phyloP scores from a whole-genome alignment of 1,140 invertebrate genomes.

The Eurytemora carolleeae region DNA sequence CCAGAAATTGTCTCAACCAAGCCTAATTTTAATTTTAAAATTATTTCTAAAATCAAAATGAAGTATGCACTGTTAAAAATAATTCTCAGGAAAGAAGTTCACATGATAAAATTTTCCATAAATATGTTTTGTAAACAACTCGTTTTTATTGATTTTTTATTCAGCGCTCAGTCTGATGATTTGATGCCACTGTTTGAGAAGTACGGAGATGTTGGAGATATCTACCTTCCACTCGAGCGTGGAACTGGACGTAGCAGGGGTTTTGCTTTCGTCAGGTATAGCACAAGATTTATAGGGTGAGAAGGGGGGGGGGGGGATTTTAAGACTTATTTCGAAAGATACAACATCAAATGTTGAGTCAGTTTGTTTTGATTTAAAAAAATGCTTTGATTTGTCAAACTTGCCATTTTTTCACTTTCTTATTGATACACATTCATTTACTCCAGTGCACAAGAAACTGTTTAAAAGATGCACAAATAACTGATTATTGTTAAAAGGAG shows the following conservation, averaged over 20 bases:
- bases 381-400: too few species aligned
- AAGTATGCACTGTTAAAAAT: too few species aligned
- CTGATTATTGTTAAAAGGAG: too few species aligned
- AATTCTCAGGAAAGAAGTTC: too few species aligned
- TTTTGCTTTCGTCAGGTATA: conserved; percentile 83
- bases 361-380: too few species aligned
- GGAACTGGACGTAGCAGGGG: conserved; percentile 85
- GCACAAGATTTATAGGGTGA: too few species aligned
- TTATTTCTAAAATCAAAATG: not conserved
- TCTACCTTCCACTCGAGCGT: conserved; percentile 88
- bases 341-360: too few species aligned
- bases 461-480: too few species aligned
- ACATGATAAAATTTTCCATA: too few species aligned
- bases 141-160: not conserved
- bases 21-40: not conserved
- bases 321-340: too few species aligned
- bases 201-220: conserved; percentile 92
- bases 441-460: too few species aligned
- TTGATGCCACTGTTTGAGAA: conserved; percentile 79
- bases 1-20: not conserved
- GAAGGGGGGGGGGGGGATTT: too few species aligned
- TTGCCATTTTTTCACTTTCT: not conserved
- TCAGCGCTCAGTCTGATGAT: conserved; percentile 82
- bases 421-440: not conserved
- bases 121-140: not conserved